phyloP scores from a whole-genome alignment of 2,888 invertebrate genomes.

The Aphidius colemani region DNA sequence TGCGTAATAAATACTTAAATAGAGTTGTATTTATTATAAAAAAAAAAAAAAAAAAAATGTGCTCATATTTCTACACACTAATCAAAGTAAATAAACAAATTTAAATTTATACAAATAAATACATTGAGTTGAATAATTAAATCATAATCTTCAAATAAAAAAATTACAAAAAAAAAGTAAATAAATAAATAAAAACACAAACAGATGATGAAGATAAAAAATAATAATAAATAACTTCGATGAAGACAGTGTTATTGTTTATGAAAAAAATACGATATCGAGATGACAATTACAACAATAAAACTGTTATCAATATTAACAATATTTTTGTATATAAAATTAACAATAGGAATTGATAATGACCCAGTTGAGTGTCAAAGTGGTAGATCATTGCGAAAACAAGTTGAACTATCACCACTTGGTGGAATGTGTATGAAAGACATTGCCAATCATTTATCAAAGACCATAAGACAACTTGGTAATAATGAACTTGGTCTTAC shows the following conservation, averaged over 20 bases:
- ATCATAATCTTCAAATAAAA: no score
- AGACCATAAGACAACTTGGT: constrained; percentile 40
- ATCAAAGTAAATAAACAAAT: no score
- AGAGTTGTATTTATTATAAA: no score
- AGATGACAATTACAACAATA: constrained; percentile 10
- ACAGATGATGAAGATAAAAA: no score
- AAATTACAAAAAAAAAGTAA: no score
- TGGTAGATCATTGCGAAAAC: constrained; percentile 50
- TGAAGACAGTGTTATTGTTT: not conserved
- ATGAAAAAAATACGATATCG: constrained; percentile 8
- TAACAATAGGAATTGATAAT: constrained; percentile 25
- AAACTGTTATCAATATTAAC: not conserved
- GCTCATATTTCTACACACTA: no score
- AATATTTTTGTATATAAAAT: not conserved
- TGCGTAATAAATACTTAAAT: no score
- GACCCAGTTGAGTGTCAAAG: constrained; percentile 47
- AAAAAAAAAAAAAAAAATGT: no score
- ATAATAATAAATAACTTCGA: not conserved
- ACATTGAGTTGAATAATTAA: no score
- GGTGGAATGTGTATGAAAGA: constrained; percentile 55
- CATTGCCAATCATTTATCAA: constrained; percentile 50
- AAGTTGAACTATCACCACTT: constrained; percentile 52
- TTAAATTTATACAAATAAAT: no score
- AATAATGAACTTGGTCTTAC: constrained; percentile 53
- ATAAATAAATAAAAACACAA: no score